A percentile compares a stretch with the other conserved stretches of the same genome.
phyloP scores from a whole-genome alignment of 1,140 invertebrate genomes.

The Drosophila neocordata region DNA sequence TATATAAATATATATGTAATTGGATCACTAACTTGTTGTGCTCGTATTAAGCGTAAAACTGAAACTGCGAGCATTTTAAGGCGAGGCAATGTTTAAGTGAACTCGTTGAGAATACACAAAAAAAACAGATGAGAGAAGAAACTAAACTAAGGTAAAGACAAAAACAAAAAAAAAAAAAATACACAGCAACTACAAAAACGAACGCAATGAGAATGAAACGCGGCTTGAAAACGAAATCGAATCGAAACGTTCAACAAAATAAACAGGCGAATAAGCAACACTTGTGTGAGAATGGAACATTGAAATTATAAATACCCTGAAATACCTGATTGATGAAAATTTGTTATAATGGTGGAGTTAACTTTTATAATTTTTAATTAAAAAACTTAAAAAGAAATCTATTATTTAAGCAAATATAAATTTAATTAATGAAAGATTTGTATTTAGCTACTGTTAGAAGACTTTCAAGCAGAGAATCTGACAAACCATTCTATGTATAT shows the following conservation, averaged over 20 bases:
- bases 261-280: constrained; percentile 20
- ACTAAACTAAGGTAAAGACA: constrained; percentile 16
- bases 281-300: not conserved
- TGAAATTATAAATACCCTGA: not conserved
- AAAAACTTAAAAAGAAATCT: too few relatives aligned
- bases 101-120: constrained; percentile 63
- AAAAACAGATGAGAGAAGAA: constrained; percentile 8
- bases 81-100: constrained; percentile 66
- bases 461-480: too few relatives aligned
- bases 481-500: too few relatives aligned
- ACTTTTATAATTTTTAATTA: too few relatives aligned
- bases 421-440: too few relatives aligned
- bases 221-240: constrained; percentile 46
- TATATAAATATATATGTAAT: constrained; percentile 12
- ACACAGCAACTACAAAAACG: not conserved
- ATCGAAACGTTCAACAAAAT: constrained; percentile 33
- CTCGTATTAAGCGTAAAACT: constrained; percentile 71
- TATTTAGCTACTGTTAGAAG: too few relatives aligned
- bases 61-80: constrained; percentile 57
- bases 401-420: too few relatives aligned
- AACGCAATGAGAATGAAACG: constrained; percentile 59
- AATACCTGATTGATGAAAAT: too few relatives aligned
- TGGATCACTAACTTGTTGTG: constrained; percentile 65
- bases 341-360: too few relatives aligned
- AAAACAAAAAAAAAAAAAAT: constrained; percentile 14